These are phyloP conservation scores for Eupithecia dodoneata DNA, from an alignment of 2,888 invertebrate species.

Conservation along the genomic window DNA sequence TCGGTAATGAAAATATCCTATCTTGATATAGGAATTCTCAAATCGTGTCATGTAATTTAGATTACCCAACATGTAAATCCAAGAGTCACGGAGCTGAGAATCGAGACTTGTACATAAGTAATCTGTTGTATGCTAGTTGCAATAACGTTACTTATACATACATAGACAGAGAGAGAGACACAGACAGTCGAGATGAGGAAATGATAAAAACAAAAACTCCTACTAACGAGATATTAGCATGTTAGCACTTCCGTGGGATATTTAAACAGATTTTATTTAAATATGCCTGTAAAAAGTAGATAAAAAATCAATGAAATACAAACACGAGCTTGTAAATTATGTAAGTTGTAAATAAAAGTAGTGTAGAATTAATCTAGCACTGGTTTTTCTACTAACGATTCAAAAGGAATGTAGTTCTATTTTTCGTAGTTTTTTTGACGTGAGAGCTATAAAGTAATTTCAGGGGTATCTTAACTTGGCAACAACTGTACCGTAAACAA, in stretches of 20 bases:
- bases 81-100: neutral
- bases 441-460: neutral
- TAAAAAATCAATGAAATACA: neutral
- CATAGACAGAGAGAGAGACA: neutral
- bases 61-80: neutral
- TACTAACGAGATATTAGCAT: slow-evolving; percentile 22
- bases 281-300: slow-evolving; percentile 1
- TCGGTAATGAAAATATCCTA: neutral
- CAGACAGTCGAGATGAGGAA: neutral
- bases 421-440: neutral
- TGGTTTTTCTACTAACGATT: slow-evolving; percentile 16
- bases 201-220: slow-evolving; percentile 13
- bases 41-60: neutral
- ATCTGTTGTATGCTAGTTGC: neutral
- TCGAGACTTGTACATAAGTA: neutral
- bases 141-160: neutral
- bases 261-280: slow-evolving; percentile 2
- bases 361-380: slow-evolving; percentile 17
- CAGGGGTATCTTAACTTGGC: neutral
- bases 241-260: slow-evolving; percentile 14
- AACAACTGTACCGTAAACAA: slow-evolving; percentile 3
- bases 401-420: neutral
- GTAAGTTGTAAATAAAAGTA: slow-evolving; percentile 30
- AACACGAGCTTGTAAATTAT: slow-evolving; percentile 21
- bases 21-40: neutral